Evolutionary conservation across 2,888 invertebrate genomes (phyloP).

Genomic region (Drosophila siamana): DNA sequence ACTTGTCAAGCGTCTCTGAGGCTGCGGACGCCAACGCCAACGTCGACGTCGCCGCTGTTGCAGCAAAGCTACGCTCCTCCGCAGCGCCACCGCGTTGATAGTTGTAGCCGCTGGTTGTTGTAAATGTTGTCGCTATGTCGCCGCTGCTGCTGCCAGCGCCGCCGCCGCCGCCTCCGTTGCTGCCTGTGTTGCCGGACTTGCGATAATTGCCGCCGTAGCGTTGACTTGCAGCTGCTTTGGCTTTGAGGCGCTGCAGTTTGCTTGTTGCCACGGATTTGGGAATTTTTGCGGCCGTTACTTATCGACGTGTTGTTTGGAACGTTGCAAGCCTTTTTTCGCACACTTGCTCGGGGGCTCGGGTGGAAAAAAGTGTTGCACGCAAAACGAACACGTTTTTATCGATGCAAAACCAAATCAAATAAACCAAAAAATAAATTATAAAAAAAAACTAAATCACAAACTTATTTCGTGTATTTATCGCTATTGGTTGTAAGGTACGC

Average conservation of each 20-base stretch:
- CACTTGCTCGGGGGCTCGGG: constrained; percentile 48
- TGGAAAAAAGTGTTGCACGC: constrained; percentile 80
- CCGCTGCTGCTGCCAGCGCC: constrained; percentile 33
- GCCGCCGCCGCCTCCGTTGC: constrained; percentile 25
- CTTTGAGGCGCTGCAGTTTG: constrained; percentile 83
- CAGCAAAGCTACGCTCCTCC: constrained; percentile 75
- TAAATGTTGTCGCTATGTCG: constrained; percentile 57
- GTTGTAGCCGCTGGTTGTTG: constrained; percentile 60
- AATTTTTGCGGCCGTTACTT: constrained; percentile 80
- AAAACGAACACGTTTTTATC: constrained; percentile 61
- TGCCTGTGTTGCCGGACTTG: constrained; percentile 58
- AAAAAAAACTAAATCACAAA: constrained; percentile 10
- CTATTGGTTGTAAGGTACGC: constrained; percentile 24
- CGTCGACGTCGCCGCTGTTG: constrained; percentile 72
- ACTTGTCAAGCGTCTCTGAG: constrained; percentile 64
- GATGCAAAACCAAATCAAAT: constrained; percentile 60
- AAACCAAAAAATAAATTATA: background rate
- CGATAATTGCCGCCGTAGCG: constrained; percentile 72
- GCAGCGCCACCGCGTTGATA: constrained; percentile 83
- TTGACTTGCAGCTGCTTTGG: constrained; percentile 83
- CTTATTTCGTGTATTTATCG: background rate
- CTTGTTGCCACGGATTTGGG: constrained; percentile 82
- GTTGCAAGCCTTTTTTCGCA: constrained; percentile 70
- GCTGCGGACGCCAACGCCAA: constrained; percentile 64
- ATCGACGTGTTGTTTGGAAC: constrained; percentile 61